These are phyloP conservation scores for Zaprionus obscuricornis DNA, from an alignment of 2,888 invertebrate genomes.

Conservation along the genomic window DNA sequence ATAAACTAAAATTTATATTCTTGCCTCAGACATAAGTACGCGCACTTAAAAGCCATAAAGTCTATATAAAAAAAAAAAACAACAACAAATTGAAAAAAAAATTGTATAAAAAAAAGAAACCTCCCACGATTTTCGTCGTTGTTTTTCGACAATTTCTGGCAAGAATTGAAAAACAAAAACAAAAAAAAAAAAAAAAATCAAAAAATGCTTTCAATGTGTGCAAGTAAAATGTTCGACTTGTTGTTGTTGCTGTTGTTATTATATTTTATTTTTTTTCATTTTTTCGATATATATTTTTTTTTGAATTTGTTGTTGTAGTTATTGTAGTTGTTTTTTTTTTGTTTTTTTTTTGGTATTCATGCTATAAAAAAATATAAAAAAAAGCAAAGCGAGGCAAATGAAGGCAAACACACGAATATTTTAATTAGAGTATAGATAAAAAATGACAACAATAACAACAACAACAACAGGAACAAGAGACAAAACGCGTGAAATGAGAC, in stretches of 20 bases:
- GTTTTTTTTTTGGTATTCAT: slow-evolving; percentile 2
- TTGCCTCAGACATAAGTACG: not conserved
- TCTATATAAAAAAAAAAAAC: slow-evolving; percentile 19
- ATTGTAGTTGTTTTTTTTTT: slow-evolving; percentile 11
- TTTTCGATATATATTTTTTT: slow-evolving; percentile 1
- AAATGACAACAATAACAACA: slow-evolving; percentile 56
- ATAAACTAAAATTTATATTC: slow-evolving; percentile 1
- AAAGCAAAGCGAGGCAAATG: slow-evolving; percentile 33
- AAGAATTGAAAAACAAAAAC: slow-evolving; percentile 38
- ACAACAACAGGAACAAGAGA: slow-evolving; percentile 16
- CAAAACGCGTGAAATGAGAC: slow-evolving; percentile 9
- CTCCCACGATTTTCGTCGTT: slow-evolving; percentile 65
- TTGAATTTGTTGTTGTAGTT: slow-evolving; percentile 3
- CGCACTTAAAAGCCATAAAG: not conserved
- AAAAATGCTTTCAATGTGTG: slow-evolving; percentile 40
- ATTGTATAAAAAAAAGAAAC: slow-evolving; percentile 58
- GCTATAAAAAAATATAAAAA: slow-evolving; percentile 39
- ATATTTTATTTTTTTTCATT: slow-evolving; percentile 27
- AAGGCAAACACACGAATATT: slow-evolving; percentile 67
- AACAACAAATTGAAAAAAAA: slow-evolving; percentile 36
- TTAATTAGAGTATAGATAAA: slow-evolving; percentile 79
- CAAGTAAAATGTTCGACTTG: no score
- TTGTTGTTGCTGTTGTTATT: no score
- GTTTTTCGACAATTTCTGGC: slow-evolving; percentile 42
- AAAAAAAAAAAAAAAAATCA: slow-evolving; percentile 29